These are phyloP conservation scores for Pemphigus obesinymphae DNA, from an alignment of 1,140 invertebrate genomes.

Conservation along the genomic window DNA sequence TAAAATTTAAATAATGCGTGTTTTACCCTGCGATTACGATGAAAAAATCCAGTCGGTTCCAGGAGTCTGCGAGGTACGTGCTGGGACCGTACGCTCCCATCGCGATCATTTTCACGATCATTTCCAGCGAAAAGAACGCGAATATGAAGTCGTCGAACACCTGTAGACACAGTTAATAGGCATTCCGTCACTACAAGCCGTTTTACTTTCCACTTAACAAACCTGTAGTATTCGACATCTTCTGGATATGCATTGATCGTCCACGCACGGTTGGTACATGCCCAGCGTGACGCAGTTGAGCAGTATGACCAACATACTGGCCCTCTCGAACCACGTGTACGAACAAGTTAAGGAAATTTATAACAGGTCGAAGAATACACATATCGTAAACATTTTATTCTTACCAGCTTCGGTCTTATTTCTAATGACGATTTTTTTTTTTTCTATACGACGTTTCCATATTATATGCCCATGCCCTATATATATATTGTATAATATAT, in stretches of 20 bases:
- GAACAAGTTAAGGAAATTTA: constrained; percentile 64
- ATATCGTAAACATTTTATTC: too few species aligned
- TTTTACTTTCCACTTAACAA: too few species aligned
- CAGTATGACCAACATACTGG: constrained; percentile 97
- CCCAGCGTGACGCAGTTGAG: constrained; percentile 98
- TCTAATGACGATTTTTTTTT: too few species aligned
- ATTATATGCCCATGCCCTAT: too few species aligned
- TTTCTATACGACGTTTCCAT: too few species aligned
- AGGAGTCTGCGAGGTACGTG: constrained; percentile 94
- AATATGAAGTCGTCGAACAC: constrained; percentile 98
- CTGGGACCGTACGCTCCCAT: constrained; percentile 96
- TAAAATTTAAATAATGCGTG: not conserved
- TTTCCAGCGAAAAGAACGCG: constrained; percentile 91
- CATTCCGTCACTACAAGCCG: not conserved
- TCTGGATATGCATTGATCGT: constrained; percentile 85
- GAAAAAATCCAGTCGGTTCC: constrained; percentile 98
- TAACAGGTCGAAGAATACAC: too few species aligned
- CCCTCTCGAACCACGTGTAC: constrained; percentile 93
- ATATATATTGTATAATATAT: too few species aligned
- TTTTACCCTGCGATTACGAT: constrained; percentile 90
- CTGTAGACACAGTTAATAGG: constrained; percentile 57
- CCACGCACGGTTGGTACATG: constrained; percentile 98
- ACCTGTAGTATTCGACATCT: constrained; percentile 92
- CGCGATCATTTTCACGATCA: constrained; percentile 97
- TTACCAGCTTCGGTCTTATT: too few species aligned